These are phyloP conservation scores for Yponomeuta plumbellus DNA, from an alignment of 2,888 invertebrate genomes.

Conservation along the genomic window DNA sequence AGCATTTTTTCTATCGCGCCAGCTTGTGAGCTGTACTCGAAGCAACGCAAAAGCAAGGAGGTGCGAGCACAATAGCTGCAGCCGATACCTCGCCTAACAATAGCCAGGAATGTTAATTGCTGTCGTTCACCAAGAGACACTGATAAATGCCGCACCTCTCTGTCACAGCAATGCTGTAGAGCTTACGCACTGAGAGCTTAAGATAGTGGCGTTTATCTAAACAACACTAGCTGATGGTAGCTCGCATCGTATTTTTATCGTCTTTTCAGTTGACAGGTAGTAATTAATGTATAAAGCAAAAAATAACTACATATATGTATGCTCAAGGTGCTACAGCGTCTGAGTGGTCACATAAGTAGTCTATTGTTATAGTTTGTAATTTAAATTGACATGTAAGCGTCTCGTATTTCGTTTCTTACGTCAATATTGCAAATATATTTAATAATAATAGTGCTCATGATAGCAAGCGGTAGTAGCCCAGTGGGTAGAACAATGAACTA, in stretches of 20 bases:
- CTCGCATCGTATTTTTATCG: background rate
- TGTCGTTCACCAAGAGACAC: conserved; percentile 67
- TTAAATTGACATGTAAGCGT: too few relatives aligned
- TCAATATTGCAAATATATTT: too few relatives aligned
- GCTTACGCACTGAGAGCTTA: conserved; percentile 1
- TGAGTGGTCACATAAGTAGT: too few relatives aligned
- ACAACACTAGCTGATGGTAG: background rate
- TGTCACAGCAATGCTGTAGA: background rate
- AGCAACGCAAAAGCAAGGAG: background rate
- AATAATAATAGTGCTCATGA: too few relatives aligned
- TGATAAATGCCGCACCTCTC: conserved; percentile 54
- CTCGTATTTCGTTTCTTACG: too few relatives aligned
- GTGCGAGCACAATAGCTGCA: background rate
- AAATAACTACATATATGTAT: too few relatives aligned
- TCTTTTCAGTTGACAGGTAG: background rate
- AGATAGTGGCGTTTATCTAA: background rate
- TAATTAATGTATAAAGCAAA: background rate
- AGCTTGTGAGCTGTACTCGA: background rate
- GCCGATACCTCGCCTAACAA: conserved; percentile 14
- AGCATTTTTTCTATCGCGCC: background rate
- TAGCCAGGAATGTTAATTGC: conserved; percentile 67
- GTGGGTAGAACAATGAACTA: too few relatives aligned
- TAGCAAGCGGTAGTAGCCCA: too few relatives aligned
- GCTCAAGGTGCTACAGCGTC: too few relatives aligned
- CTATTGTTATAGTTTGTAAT: too few relatives aligned